Evolutionary conservation across 2,113 vertebrate genomes (phyloP), one percentile per base, ranked within the genome.

Genomic region (Eptatretus burgeri): DNA sequence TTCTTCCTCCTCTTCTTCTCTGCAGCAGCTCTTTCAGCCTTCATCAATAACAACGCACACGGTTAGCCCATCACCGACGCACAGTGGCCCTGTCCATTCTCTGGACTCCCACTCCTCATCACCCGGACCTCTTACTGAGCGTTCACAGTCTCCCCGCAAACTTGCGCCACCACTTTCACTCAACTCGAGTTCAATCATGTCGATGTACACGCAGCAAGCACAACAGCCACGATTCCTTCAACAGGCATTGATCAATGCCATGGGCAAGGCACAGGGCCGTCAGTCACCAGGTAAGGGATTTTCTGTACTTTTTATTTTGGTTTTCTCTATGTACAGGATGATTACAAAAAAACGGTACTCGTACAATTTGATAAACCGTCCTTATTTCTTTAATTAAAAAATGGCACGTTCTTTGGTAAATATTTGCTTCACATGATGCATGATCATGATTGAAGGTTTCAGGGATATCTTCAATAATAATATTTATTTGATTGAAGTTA

Each of bases 1-100:
- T 20, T 60, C 56, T 11, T 60, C 56, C 10, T 60, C 56, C 56
- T 60, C 56, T 11, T 60, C 56, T 17, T 60, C 56, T 20, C 56
- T 60, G n/a, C 56, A 60, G 56, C 56, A 60, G 56, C 56, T 20
- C 56, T 60, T 17, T 60, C 56, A 60, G n/a, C 56, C 56, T 19
- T 20, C 56, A 60, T 41, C 27, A 41, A n/a, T n/a, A n/a, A 41
- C 27, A 41, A 41, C 27, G 27, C 27, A 41, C 27, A 41, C 27
- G 27, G 27, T 41, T 7, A 41, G 27, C 27, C 27, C 27, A 41
- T 41, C 27, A 7, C 27, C 27, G 27, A 41, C 27, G 27, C 27
- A 41, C 27, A 41, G 27, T 41, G 3, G 27, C 27, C 27, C 27
- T 41, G 27, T 41, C 27, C 27, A 5, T 41, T 41, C 27, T 41